Evolutionary conservation across 2,888 invertebrate species (phyloP).

Genomic region (Ischnus inquisitorius): DNA sequence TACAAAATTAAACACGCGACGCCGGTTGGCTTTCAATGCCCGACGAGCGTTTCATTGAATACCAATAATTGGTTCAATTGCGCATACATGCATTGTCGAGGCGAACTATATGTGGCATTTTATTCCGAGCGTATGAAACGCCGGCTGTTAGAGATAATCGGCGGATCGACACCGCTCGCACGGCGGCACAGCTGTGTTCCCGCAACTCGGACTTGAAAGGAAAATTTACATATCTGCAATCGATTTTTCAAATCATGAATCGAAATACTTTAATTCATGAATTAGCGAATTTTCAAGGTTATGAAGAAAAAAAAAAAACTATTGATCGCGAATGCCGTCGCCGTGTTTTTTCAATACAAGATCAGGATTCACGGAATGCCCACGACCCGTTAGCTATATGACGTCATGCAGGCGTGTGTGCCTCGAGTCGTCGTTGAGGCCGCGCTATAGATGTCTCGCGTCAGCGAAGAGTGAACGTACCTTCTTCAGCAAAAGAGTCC

Average conservation of each 20-base stretch:
- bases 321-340: background rate
- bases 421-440: conserved; percentile 32
- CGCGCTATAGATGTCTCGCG: conserved; percentile 13
- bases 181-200: conserved; percentile 6
- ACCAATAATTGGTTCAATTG: background rate
- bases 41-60: too few species aligned
- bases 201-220: background rate
- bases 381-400: conserved; percentile 37
- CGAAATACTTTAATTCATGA: background rate
- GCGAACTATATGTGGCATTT: background rate
- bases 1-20: too few species aligned
- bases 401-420: conserved; percentile 43
- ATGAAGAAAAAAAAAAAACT: background rate
- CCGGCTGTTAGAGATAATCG: background rate
- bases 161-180: background rate
- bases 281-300: background rate
- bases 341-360: background rate
- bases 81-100: background rate
- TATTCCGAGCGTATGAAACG: background rate
- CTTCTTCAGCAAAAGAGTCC: conserved; percentile 19
- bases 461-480: conserved; percentile 40
- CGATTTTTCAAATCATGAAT: background rate
- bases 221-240: background rate
- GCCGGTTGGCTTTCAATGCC: too few species aligned
- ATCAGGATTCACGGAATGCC: conserved; percentile 41